phyloP scores from a whole-genome alignment of 2,797 vertebrate genomes.

The Vireo griseus region DNA sequence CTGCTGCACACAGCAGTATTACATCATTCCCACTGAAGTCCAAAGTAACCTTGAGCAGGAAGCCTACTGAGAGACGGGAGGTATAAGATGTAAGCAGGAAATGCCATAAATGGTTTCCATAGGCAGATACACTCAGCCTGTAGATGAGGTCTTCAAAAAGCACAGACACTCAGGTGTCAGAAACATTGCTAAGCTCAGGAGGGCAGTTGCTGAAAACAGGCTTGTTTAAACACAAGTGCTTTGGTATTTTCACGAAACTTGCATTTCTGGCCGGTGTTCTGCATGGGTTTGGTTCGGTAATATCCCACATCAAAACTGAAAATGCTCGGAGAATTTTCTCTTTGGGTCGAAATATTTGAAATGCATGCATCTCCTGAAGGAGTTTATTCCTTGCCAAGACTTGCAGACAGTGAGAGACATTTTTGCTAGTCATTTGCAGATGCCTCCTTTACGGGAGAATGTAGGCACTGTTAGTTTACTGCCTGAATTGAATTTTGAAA shows the following conservation, averaged over 20 bases:
- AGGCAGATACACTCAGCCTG: background rate
- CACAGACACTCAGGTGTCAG: background rate
- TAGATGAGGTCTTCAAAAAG: background rate
- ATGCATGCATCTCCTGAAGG: conserved; percentile 22
- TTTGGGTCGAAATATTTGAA: conserved; percentile 16
- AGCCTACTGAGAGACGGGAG: background rate
- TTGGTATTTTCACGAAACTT: background rate
- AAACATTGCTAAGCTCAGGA: background rate
- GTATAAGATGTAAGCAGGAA: background rate
- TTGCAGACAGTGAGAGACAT: conserved; percentile 58
- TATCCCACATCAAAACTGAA: background rate
- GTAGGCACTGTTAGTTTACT: conserved; percentile 34
- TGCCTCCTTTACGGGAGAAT: conserved; percentile 12
- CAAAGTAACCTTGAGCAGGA: background rate
- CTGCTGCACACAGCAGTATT: background rate
- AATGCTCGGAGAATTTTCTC: background rate
- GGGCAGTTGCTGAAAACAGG: background rate
- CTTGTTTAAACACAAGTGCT: background rate
- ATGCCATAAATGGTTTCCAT: background rate
- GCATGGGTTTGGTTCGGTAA: background rate
- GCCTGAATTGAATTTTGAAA: conserved; percentile 41
- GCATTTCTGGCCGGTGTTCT: background rate
- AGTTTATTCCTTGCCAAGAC: conserved; percentile 39
- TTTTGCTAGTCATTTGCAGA: conserved; percentile 59
- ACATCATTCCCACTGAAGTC: background rate